Evolutionary conservation across 2,797 vertebrate species (phyloP).

Genomic region (Macroramphosus scolopax): DNA sequence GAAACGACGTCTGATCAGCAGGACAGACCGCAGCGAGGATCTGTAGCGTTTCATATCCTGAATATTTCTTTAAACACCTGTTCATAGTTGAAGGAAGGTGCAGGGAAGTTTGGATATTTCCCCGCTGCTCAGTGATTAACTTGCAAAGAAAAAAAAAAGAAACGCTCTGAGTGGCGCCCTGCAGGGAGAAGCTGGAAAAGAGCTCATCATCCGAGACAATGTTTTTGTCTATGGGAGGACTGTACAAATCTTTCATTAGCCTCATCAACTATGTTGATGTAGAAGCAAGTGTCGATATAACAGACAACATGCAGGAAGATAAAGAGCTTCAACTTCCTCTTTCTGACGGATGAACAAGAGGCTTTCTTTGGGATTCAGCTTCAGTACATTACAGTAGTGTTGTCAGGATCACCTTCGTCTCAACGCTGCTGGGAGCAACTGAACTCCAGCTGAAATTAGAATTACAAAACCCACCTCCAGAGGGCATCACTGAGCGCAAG

Average conservation of each 20-base stretch:
- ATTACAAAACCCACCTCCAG: too few relatives aligned
- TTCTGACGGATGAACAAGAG: constrained; percentile 5
- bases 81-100: constrained; percentile 53
- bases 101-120: constrained; percentile 54
- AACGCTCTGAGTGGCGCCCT: not conserved
- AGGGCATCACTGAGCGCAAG: constrained; percentile 22
- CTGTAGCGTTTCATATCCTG: constrained; percentile 14
- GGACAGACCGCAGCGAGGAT: constrained; percentile 12
- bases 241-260: too few relatives aligned
- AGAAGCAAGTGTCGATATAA: too few relatives aligned
- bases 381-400: constrained; percentile 10
- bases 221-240: too few relatives aligned
- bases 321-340: not conserved
- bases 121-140: constrained; percentile 11
- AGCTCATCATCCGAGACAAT: too few relatives aligned
- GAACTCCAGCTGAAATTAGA: too few relatives aligned
- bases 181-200: not conserved
- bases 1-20: constrained; percentile 20
- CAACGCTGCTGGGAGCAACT: too few relatives aligned
- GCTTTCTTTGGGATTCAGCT: constrained; percentile 21
- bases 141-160: constrained; percentile 6
- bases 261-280: too few relatives aligned
- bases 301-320: too few relatives aligned
- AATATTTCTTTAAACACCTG: constrained; percentile 17
- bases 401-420: constrained; percentile 14